These are phyloP conservation scores for Castor canadensis DNA, from an alignment of 2,113 vertebrate species.

Conservation along the genomic window DNA sequence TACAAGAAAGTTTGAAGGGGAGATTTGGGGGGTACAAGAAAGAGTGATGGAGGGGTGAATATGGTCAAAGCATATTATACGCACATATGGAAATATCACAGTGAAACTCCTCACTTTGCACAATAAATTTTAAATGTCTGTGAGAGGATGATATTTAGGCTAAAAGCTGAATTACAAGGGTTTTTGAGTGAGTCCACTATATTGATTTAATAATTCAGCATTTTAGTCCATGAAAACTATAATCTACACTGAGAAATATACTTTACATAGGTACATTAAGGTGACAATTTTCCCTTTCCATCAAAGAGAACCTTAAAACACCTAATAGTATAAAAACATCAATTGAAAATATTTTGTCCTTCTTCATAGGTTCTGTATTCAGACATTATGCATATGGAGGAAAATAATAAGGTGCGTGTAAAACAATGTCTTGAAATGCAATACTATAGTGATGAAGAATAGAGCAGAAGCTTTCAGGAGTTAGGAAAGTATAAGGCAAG, in stretches of 20 bases:
- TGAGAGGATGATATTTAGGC: slow-evolving; percentile 11
- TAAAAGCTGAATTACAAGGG: not conserved
- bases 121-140: too few relatives aligned
- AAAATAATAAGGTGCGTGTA: slow-evolving; percentile 73
- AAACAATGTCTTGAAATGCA: slow-evolving; percentile 3
- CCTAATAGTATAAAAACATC: not conserved
- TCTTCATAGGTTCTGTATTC: not conserved
- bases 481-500: not conserved
- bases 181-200: slow-evolving; percentile 42
- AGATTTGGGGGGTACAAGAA: too few relatives aligned
- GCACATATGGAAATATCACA: too few relatives aligned
- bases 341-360: not conserved
- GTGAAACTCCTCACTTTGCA: too few relatives aligned
- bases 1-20: too few relatives aligned
- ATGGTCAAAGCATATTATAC: too few relatives aligned
- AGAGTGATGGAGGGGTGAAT: too few relatives aligned
- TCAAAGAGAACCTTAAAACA: not conserved
- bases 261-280: slow-evolving; percentile 48
- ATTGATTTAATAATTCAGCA: slow-evolving; percentile 64
- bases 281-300: too few relatives aligned
- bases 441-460: not conserved
- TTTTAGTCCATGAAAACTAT: slow-evolving; percentile 11
- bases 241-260: not conserved
- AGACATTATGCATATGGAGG: slow-evolving; percentile 48
- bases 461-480: not conserved